Evolutionary conservation across 2,797 vertebrate species (phyloP), one percentile per base, ranked within the genome.

Genomic region (Apogon hyalosoma): DNA sequence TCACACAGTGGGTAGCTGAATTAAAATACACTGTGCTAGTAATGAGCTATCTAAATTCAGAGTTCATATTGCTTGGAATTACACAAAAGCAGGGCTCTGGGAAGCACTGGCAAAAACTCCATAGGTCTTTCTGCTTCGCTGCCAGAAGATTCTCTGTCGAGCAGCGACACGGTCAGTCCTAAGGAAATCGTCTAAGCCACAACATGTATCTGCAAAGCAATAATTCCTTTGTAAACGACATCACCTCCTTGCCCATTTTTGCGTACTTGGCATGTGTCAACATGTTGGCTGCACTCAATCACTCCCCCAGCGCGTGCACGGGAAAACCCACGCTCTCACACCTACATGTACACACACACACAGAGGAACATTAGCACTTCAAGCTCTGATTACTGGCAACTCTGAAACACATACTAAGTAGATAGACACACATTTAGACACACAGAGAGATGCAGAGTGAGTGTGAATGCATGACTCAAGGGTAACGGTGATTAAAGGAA

Each of bases 21-120:
- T 92, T 88, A 90, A 89, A 90, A 89, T 84, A 85, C 80, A 85
- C 66, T 42, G 67, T 47, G 73, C 68, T 81, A 77, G 82, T 92
- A 91, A 92, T 92, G 88, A 92, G 90, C 90, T 90, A 91, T 91
- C 89, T 91, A 92, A 91, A 93, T 91, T 91, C 90, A 90, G 82
- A 85, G 80, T 86, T 90, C 85, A 90, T 86, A 90, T 90, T 87
- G 82, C 84, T 69, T 73, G 87, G 87, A 91, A 91, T 91, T 83
- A 90, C 87, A 88, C 77, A 91, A 88, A 92, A 91, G 80, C 70
- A 19, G 55, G 53, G 66, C 76, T 85, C 54, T 0, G 51, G 83
- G 84, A 85, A 85, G 81, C 67, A 47, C 58, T 69, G 79, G 81
- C 62, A 73, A 77, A 85, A 79, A 64, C 72, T 86, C 73, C 61